Evolutionary conservation across 30 jellyfish, hydroid and myxozoan species (phyloP), one percentile per base, ranked within the genome.

Genomic region (Nemopilema nomurai): DNA sequence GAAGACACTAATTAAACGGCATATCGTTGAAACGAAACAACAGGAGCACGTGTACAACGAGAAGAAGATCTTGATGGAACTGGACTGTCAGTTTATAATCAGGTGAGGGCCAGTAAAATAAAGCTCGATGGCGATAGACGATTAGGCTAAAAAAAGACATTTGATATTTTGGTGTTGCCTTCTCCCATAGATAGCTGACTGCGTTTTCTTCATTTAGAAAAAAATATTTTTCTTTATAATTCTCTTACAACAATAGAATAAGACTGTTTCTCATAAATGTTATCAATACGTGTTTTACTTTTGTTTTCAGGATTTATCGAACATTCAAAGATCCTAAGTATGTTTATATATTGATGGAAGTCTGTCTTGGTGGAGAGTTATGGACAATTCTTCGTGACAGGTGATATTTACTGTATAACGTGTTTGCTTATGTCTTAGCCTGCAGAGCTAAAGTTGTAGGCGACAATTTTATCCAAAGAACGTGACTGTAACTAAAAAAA

Each of bases 291-390:
- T 28, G 1, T 16, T 31, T 1, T 0, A 62, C 18, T 31, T 82
- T 33, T n/a, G 51, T 0, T 65, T 73, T 64, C 52, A 95, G 97
- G 49, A 79, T 95, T 22, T 74, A 90, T 71, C 67, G 87, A 79
- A 79, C 99, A 16, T 95, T 89, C 75, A 91, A 83, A 87, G 98
- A 95, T 77, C 76, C 89, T 51, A 92, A 76, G 18, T 84, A 76
- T 75, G 99, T 95, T 29, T 95, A 95, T 74, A 41, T 95, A 22
- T 73, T 95, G 50, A 80, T 95, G 97, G 99, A 95, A 71, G 99
- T 88, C 23, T 95, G 99, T 64, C 91, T 95, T 52, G 99, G 99
- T 9, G 99, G 99, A 8, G 99, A 95, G 69, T 74, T 95, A 33
- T 95, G 97, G 97, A 90, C 99, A 22, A 87, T 95, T 20, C 74